A percentile compares a stretch with the other conserved stretches of the same genome.
phyloP scores from a whole-genome alignment of 92 coral and sea anemone species.

The Porites lobata region DNA sequence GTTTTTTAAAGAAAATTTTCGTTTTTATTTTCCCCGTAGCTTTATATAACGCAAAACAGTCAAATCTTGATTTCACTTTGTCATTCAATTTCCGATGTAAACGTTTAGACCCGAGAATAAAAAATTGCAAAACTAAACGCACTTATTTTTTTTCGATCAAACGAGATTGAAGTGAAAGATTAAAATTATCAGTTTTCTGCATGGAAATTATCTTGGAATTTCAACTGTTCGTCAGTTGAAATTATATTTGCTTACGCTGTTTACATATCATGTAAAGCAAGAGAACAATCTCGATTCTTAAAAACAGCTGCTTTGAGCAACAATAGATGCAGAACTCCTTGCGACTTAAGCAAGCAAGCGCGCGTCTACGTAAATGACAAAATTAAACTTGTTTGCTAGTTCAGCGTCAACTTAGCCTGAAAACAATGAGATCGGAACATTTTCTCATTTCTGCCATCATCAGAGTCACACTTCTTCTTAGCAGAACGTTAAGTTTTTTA shows the following conservation, averaged over 20 bases:
- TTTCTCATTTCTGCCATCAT: no score
- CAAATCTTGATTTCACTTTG: not conserved
- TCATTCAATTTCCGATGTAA: not conserved
- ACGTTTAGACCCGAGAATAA: not conserved
- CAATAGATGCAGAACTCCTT: not conserved
- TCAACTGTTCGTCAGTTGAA: conserved; percentile 10
- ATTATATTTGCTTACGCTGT: conserved; percentile 26
- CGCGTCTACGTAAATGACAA: conserved; percentile 30
- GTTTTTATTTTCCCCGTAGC: not conserved
- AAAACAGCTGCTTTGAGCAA: conserved; percentile 9
- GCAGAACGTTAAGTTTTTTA: not conserved
- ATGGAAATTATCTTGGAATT: conserved; percentile 11
- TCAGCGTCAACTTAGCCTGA: not conserved
- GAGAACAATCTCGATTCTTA: not conserved
- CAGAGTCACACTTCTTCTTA: no score
- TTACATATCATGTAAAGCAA: not conserved
- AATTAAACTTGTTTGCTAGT: conserved; percentile 16
- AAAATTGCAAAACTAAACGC: not conserved
- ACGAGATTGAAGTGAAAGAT: not conserved
- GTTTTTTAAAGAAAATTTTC: not conserved
- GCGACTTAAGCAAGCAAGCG: conserved; percentile 34
- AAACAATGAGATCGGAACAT: not conserved
- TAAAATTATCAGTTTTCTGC: not conserved
- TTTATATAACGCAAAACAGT: not conserved
- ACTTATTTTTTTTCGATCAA: not conserved